These are phyloP conservation scores for Latheticus oryzae DNA, from an alignment of 2,888 invertebrate species.

Conservation along the genomic window DNA sequence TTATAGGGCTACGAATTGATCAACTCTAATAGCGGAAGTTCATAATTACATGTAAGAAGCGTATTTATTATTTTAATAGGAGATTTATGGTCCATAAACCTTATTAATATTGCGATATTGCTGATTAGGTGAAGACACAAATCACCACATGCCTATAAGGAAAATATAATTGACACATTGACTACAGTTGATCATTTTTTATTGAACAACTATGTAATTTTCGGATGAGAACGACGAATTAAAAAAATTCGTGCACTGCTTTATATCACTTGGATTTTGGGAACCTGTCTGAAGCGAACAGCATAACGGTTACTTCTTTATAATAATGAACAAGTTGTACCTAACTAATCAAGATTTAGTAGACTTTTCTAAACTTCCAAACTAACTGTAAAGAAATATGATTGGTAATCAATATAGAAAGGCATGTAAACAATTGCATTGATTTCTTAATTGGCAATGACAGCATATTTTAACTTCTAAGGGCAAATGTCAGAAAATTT, in stretches of 20 bases:
- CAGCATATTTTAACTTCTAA: no score
- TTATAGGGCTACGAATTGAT: conserved; percentile 26
- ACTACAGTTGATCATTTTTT: conserved; percentile 36
- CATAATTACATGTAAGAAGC: conserved; percentile 34
- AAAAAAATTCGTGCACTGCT: conserved; percentile 3
- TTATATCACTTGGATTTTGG: no score
- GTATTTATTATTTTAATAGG: conserved; percentile 35
- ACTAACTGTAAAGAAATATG: conserved; percentile 6
- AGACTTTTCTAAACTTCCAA: no score
- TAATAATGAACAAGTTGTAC: no score
- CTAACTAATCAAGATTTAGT: no score
- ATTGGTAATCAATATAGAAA: no score
- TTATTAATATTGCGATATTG: conserved; percentile 36
- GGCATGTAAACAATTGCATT: no score
- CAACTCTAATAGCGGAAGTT: conserved; percentile 40
- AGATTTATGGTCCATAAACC: conserved; percentile 37
- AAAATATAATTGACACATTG: conserved; percentile 35
- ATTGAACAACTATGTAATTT: conserved; percentile 18
- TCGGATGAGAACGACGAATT: conserved; percentile 9
- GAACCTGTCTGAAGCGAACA: no score
- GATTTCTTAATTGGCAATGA: no score
- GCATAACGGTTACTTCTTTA: conserved; percentile 6
- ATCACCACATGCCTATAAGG: conserved; percentile 25
- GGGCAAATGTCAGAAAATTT: no score
- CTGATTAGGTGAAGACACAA: conserved; percentile 37